Conservation (phyloP, 2,797 vertebrate species). For the Neopelma chrysocephalum region DNA sequence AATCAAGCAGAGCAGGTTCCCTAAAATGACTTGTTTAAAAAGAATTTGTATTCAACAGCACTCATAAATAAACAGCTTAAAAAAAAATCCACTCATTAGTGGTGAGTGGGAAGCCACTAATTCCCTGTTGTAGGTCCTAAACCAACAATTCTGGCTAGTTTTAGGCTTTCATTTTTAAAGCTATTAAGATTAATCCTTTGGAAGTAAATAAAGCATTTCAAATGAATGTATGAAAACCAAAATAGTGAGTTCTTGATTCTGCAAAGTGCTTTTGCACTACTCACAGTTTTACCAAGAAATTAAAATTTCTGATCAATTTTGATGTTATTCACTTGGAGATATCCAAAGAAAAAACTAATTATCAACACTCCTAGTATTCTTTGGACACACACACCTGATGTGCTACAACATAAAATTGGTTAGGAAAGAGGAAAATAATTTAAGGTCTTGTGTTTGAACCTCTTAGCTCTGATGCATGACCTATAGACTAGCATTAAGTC, state of each 20-base stretch:
- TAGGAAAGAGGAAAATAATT: neutral
- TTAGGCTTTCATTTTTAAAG: slow-evolving; percentile 59
- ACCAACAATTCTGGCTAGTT: slow-evolving; percentile 55
- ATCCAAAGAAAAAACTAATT: neutral
- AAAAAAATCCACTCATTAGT: slow-evolving; percentile 59
- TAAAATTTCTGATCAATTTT: neutral
- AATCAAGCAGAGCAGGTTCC: neutral
- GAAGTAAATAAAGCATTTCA: slow-evolving; percentile 57
- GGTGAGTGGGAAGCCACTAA: slow-evolving; percentile 62
- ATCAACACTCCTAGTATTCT: neutral
- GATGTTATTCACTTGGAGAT: neutral
- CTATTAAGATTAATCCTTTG: slow-evolving; percentile 59
- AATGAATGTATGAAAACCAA: slow-evolving; percentile 15
- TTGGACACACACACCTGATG: neutral
- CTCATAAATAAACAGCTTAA: slow-evolving; percentile 53
- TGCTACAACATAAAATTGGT: neutral
- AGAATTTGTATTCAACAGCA: slow-evolving; percentile 44
- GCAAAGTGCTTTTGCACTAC: neutral
- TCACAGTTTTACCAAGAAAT: neutral
- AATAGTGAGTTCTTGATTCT: neutral
- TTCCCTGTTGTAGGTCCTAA: slow-evolving; percentile 50
- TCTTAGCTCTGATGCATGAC: neutral
- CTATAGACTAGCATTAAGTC: neutral
- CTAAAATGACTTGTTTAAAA: slow-evolving; percentile 44
- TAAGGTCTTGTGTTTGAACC: neutral